These are phyloP conservation scores for Hydra vulgaris DNA, from an alignment of 30 jellyfish, hydroid and myxozoan species.

Conservation along the genomic window DNA sequence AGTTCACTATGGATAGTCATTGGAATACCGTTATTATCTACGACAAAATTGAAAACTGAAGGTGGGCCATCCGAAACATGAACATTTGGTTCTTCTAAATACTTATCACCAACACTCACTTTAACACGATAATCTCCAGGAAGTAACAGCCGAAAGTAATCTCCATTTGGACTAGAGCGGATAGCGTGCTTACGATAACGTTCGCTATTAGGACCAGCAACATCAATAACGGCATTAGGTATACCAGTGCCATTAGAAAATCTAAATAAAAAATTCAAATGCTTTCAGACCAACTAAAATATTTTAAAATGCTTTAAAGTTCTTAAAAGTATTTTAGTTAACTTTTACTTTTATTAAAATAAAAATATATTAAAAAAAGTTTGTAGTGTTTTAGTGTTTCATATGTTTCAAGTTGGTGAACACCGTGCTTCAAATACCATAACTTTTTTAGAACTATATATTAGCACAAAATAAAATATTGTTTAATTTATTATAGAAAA, in stretches of 20 bases:
- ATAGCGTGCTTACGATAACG: constrained; percentile 40
- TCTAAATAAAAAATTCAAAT: constrained; percentile 29
- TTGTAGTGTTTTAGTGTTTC: no score
- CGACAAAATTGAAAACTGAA: constrained; percentile 45
- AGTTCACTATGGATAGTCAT: constrained; percentile 14
- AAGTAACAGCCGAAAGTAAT: constrained; percentile 85
- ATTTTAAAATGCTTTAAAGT: no score
- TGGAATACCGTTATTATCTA: constrained; percentile 53
- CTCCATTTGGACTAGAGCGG: constrained; percentile 60
- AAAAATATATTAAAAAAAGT: no score
- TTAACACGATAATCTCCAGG: constrained; percentile 80
- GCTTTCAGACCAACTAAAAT: neutral
- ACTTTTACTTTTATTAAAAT: no score
- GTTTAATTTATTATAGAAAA: no score
- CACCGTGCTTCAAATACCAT: no score
- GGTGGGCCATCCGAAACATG: constrained; percentile 12
- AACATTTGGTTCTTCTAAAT: constrained; percentile 22
- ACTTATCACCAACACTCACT: constrained; percentile 52
- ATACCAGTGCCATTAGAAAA: constrained; percentile 47
- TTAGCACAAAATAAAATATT: no score
- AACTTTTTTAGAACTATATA: no score
- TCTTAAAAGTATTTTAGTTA: no score
- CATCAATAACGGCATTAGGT: constrained; percentile 60
- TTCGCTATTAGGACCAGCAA: constrained; percentile 17
- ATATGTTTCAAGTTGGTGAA: no score